Percentiles rank a stretch among this genome's conserved stretches.
phyloP scores from a whole-genome alignment of 2,113 vertebrate genomes.

The Gobiocypris rarus region DNA sequence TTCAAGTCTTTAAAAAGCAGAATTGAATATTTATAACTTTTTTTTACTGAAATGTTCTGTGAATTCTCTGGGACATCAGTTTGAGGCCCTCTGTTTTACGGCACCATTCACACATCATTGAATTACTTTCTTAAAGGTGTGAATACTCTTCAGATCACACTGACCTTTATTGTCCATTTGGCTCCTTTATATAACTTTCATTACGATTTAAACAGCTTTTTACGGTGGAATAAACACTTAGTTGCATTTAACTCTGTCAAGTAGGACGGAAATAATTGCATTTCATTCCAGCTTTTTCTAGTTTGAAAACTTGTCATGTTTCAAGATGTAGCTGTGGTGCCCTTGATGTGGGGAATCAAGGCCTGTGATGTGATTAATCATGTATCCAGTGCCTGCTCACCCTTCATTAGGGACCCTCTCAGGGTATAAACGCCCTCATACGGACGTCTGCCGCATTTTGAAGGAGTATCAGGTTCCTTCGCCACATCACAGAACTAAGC shows the following conservation, averaged over 20 bases:
- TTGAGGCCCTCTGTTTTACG: neutral
- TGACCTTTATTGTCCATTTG: constrained; percentile 10
- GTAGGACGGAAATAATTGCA: neutral
- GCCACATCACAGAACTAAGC: constrained; percentile 10
- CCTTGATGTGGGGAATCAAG: neutral
- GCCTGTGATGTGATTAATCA: constrained; percentile 30
- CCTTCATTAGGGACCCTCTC: neutral
- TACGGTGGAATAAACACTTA: neutral
- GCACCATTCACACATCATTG: constrained; percentile 1
- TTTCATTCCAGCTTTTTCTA: constrained; percentile 2
- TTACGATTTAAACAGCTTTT: neutral
- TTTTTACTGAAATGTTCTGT: neutral
- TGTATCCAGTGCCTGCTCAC: neutral
- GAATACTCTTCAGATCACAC: constrained; percentile 1
- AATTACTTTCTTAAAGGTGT: neutral
- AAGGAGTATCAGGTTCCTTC: constrained; percentile 3
- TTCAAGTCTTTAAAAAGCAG: too few relatives aligned
- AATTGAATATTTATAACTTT: neutral
- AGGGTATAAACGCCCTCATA: constrained; percentile 2
- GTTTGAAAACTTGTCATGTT: neutral
- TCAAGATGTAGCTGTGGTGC: neutral
- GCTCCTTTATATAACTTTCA: neutral
- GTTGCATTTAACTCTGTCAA: neutral
- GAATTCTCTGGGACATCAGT: neutral
- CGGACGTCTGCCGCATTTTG: neutral